A percentile compares a stretch with the other conserved stretches of the same genome.
These are phyloP conservation scores for Phoebastria nigripes DNA, from an alignment of 2,797 vertebrate genomes.

Conservation along the genomic window DNA sequence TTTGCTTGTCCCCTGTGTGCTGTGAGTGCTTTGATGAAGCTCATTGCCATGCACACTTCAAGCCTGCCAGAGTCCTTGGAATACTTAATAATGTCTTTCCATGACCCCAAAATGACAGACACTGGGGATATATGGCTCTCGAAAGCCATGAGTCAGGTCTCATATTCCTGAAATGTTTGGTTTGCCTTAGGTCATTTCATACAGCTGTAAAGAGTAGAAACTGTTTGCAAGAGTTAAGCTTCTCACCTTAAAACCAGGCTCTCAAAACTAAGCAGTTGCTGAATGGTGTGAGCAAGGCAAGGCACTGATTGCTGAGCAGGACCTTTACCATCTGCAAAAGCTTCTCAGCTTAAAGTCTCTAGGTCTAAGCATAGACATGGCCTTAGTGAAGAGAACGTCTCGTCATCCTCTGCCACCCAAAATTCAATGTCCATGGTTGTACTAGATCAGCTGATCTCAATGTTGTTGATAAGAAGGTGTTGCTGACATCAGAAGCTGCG, in stretches of 20 bases:
- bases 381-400: not conserved
- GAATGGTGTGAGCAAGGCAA: not conserved
- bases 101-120: not conserved
- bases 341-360: not conserved
- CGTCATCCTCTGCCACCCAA: not conserved
- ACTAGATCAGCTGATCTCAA: not conserved
- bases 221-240: not conserved
- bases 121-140: not conserved
- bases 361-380: not conserved
- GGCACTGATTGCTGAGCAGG: not conserved
- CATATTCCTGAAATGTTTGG: not conserved
- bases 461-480: not conserved
- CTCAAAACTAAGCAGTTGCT: not conserved
- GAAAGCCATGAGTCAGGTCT: not conserved
- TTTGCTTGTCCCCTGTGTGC: not conserved
- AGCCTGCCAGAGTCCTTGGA: not conserved
- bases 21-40: not conserved
- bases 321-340: not conserved
- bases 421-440: accelerated
- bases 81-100: not conserved
- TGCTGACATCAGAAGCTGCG: not conserved
- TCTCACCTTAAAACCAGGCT: not conserved
- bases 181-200: not conserved
- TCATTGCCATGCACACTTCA: not conserved
- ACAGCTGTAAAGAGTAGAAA: not conserved